These are phyloP conservation scores for Rhadina sibilatrix DNA, from an alignment of 2,113 vertebrate genomes.

Conservation along the genomic window DNA sequence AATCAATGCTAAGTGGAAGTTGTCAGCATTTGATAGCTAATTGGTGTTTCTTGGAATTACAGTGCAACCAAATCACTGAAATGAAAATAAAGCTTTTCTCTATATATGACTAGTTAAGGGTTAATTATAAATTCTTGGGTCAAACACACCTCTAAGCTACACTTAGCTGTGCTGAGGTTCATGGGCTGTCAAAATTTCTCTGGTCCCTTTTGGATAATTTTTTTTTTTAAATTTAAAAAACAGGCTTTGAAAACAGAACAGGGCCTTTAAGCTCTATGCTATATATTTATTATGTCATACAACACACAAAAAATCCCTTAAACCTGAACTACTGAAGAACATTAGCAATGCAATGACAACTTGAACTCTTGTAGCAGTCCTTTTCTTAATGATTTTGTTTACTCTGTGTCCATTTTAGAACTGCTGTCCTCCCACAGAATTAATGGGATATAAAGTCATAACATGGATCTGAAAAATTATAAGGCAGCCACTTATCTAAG, in stretches of 20 bases:
- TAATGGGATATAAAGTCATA: constrained; percentile 35
- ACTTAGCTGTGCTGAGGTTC: not conserved
- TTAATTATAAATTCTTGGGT: constrained; percentile 3
- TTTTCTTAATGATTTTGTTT: constrained; percentile 33
- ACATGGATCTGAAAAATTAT: constrained; percentile 19
- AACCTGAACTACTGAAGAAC: not conserved
- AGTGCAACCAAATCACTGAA: not conserved
- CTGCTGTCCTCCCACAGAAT: constrained; percentile 23
- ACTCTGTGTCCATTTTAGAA: not conserved
- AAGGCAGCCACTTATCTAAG: not conserved
- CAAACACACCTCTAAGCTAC: not conserved
- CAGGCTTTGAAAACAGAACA: not conserved
- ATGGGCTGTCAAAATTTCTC: not conserved
- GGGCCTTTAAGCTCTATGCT: not conserved
- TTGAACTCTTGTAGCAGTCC: not conserved
- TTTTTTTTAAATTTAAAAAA: not conserved
- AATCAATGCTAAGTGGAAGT: constrained; percentile 32
- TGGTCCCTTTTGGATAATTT: not conserved
- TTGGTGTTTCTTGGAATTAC: constrained; percentile 25
- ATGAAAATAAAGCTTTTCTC: constrained; percentile 16
- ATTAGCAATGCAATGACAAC: not conserved
- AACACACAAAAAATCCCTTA: not conserved
- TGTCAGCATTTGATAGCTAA: constrained; percentile 31
- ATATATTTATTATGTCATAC: not conserved
- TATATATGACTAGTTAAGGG: not conserved